Evolutionary conservation across 1,140 invertebrate species (phyloP).

Genomic region (Macrostomum lignano): DNA sequence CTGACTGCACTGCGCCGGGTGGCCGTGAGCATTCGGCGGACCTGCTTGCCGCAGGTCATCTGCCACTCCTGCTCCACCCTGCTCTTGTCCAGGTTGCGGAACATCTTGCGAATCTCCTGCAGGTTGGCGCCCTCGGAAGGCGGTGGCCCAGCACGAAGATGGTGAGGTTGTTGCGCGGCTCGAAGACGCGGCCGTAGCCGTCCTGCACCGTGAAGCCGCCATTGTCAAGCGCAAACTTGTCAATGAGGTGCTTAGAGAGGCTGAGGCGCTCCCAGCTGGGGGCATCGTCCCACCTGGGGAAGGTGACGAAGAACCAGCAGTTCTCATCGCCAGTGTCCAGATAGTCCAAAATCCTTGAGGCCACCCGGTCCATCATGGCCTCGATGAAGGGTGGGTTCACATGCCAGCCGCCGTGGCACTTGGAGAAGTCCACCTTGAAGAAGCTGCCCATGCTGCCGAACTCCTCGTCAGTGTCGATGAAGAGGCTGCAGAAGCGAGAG

Average conservation of each 20-base stretch:
- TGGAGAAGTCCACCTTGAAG: neutral
- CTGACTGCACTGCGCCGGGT: too few species aligned
- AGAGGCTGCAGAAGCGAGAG: neutral
- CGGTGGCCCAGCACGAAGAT: slow-evolving; percentile 1
- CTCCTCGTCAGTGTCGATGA: neutral
- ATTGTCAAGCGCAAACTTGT: neutral
- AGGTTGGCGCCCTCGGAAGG: too few species aligned
- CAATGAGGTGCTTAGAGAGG: neutral
- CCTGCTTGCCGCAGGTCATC: too few species aligned
- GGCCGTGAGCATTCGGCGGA: too few species aligned
- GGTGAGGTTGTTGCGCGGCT: neutral
- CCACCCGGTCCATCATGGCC: neutral
- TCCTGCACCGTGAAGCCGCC: neutral
- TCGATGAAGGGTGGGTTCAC: neutral
- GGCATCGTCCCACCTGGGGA: slow-evolving; percentile 2
- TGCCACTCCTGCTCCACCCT: too few species aligned
- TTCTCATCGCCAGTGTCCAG: neutral
- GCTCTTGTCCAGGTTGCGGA: too few species aligned
- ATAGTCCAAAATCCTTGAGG: neutral
- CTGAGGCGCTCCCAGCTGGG: neutral
- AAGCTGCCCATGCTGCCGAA: slow-evolving; percentile 2
- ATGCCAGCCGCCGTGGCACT: neutral
- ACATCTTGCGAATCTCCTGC: too few species aligned
- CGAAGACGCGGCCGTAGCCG: neutral
- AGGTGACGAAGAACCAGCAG: slow-evolving; percentile 2